Percentiles rank a stretch among this genome's conserved stretches.
These are phyloP conservation scores for Lipotes vexillifer DNA, from an alignment of 2,113 vertebrate species.

Conservation along the genomic window DNA sequence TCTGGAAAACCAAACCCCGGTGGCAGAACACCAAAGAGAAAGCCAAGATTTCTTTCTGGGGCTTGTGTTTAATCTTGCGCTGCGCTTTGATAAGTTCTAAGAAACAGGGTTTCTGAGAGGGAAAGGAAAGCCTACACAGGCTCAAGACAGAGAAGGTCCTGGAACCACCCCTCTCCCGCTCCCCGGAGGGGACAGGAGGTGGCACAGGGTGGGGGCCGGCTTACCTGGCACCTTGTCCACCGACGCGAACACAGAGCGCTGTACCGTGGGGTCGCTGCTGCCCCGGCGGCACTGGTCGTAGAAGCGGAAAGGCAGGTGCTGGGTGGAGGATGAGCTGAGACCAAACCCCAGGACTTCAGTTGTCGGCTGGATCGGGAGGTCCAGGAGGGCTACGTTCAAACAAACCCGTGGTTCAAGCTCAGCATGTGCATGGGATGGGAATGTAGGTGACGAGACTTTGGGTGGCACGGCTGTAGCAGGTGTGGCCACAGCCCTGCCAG, in stretches of 20 bases:
- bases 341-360: slow-evolving; percentile 92
- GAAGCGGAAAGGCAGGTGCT: slow-evolving; percentile 94
- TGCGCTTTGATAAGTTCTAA: not conserved
- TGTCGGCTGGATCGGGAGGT: slow-evolving; percentile 85
- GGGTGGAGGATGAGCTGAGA: slow-evolving; percentile 82
- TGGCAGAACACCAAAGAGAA: not conserved
- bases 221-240: slow-evolving; percentile 99
- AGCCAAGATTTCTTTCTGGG: not conserved
- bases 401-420: slow-evolving; percentile 61
- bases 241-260: slow-evolving; percentile 90
- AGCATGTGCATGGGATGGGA: not conserved
- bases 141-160: not conserved
- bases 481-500: not conserved
- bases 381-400: slow-evolving; percentile 83
- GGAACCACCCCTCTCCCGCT: rapidly evolving
- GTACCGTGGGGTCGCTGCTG: slow-evolving; percentile 89
- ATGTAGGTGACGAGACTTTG: not conserved
- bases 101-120: not conserved
- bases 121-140: not conserved
- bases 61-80: not conserved
- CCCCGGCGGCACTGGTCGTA: slow-evolving; percentile 94
- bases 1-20: slow-evolving; percentile 56
- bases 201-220: not conserved
- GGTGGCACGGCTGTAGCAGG: too few relatives aligned
- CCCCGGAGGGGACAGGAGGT: rapidly evolving